A percentile compares a stretch with the other conserved stretches of the same genome.
Evolutionary conservation across 2,113 vertebrate species (phyloP).

Genomic region (Paratilapia polleni): DNA sequence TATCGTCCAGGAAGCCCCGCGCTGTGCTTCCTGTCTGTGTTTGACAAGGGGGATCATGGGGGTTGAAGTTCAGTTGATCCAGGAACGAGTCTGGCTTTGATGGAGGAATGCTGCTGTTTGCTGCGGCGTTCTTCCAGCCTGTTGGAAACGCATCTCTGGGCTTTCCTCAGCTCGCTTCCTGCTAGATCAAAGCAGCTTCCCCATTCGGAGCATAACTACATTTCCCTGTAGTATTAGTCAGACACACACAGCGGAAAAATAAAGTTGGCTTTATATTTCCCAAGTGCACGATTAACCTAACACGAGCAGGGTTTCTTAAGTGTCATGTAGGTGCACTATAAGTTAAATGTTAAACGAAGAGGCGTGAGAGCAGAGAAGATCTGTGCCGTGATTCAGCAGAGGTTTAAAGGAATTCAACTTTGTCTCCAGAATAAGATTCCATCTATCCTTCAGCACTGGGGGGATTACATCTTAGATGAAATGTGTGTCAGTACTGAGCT

Average conservation of each 20-base stretch:
- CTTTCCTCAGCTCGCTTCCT: slow-evolving; percentile 64
- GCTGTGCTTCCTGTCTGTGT: slow-evolving; percentile 67
- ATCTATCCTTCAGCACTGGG: background rate
- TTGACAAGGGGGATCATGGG: slow-evolving; percentile 70
- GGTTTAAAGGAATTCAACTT: background rate
- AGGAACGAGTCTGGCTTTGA: slow-evolving; percentile 61
- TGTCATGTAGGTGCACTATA: slow-evolving; percentile 4
- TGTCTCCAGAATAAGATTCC: background rate
- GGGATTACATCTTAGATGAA: background rate
- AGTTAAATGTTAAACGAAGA: slow-evolving; percentile 24
- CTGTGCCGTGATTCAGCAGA: background rate
- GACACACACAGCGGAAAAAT: slow-evolving; percentile 31
- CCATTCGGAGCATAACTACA: slow-evolving; percentile 39
- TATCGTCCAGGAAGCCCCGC: slow-evolving; percentile 64
- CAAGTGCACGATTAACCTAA: slow-evolving; percentile 18
- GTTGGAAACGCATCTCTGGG: slow-evolving; percentile 66
- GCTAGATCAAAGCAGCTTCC: slow-evolving; percentile 62
- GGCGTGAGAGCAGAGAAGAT: background rate
- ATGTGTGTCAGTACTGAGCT: background rate
- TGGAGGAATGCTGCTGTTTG: slow-evolving; percentile 70
- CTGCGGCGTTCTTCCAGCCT: slow-evolving; percentile 22
- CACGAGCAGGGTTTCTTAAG: background rate
- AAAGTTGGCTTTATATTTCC: slow-evolving; percentile 15
- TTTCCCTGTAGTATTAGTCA: slow-evolving; percentile 47
- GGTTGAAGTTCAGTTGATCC: slow-evolving; percentile 69